Conservation (phyloP, 2,113 vertebrate genomes). For the Chlamydotis undulata region DNA sequence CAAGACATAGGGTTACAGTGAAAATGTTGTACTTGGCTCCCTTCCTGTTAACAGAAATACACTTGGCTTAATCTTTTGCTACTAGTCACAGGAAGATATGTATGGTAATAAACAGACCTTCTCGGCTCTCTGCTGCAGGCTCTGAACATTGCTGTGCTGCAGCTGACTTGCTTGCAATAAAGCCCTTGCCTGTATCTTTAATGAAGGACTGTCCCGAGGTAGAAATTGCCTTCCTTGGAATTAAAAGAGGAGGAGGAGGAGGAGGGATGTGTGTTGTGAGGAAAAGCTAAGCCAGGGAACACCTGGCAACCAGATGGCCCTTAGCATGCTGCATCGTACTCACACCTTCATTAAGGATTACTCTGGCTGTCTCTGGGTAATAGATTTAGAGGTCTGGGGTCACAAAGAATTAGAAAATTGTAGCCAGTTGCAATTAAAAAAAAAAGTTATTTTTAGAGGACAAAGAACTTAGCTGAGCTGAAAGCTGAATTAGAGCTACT, state of each 20-base stretch:
- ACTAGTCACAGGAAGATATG: neutral
- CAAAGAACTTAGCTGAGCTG: neutral
- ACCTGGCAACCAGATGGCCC: constrained; percentile 55
- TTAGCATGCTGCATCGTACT: neutral
- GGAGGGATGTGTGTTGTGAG: neutral
- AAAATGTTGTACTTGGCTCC: neutral
- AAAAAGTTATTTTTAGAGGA: constrained; percentile 22
- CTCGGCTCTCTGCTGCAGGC: neutral
- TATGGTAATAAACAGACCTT: neutral
- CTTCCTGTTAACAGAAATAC: neutral
- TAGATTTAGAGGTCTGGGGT: constrained; percentile 58
- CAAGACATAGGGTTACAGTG: neutral
- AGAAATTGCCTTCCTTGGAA: constrained; percentile 31
- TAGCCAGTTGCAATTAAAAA: constrained; percentile 30
- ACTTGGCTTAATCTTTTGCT: neutral
- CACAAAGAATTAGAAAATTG: constrained; percentile 59
- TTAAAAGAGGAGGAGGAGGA: neutral
- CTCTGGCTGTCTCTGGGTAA: constrained; percentile 40
- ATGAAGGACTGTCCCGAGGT: neutral
- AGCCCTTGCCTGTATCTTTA: neutral
- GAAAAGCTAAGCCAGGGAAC: constrained; percentile 54
- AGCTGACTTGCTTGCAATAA: neutral
- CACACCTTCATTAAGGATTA: constrained; percentile 61
- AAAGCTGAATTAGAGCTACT: constrained; percentile 31
- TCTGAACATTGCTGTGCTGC: neutral